Evolutionary conservation across 2,113 vertebrate genomes (phyloP).

Genomic region (Coracopsis vasa): DNA sequence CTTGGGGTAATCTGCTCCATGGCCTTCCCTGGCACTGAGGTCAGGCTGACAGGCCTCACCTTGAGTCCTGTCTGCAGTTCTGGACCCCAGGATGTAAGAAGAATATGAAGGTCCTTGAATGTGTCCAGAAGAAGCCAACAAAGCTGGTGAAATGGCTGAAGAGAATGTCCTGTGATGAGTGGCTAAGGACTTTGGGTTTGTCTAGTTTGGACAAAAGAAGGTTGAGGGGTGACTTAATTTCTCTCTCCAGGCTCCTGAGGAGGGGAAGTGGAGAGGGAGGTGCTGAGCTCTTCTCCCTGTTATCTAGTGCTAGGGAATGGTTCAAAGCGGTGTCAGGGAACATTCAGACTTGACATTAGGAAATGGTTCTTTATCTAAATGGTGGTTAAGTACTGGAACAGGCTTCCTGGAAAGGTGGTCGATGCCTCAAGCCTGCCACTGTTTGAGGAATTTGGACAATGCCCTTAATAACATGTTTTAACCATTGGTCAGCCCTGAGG

Average conservation of each 20-base stretch:
- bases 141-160: background rate
- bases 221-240: background rate
- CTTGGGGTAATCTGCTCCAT: background rate
- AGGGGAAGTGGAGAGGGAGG: background rate
- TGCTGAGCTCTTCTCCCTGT: background rate
- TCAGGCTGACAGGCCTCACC: background rate
- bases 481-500: background rate
- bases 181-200: background rate
- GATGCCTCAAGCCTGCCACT: background rate
- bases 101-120: background rate
- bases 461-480: background rate
- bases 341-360: background rate
- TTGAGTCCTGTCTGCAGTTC: background rate
- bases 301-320: background rate
- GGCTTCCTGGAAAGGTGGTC: background rate
- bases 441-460: background rate
- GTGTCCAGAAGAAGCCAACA: background rate
- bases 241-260: background rate
- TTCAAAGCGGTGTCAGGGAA: background rate
- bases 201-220: background rate
- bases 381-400: background rate
- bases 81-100: background rate
- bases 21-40: background rate
- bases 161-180: background rate
- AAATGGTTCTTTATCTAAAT: accelerated